Conservation (phyloP, 1,140 invertebrate genomes). For the Bombus picipes region DNA sequence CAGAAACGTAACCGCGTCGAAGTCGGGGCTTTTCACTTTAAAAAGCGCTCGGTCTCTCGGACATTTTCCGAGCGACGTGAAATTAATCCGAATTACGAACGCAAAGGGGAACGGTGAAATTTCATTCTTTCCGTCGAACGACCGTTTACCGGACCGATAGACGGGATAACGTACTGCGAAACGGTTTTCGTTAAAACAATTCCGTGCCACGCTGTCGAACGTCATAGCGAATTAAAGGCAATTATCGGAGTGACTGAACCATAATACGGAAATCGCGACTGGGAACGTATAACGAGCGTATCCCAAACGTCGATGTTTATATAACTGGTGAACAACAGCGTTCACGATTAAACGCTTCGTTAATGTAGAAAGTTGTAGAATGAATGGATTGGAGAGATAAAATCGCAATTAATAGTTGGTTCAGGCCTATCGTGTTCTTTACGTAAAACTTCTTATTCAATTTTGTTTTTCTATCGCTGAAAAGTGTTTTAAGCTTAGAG, state of each 20-base stretch:
- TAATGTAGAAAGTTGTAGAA: background rate
- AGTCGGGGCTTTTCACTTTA: background rate
- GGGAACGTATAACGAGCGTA: background rate
- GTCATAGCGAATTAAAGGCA: constrained; percentile 51
- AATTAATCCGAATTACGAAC: constrained; percentile 27
- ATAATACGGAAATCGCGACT: constrained; percentile 11
- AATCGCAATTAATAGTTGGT: background rate
- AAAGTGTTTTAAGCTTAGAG: too few relatives aligned
- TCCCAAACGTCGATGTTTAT: background rate
- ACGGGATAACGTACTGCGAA: constrained; percentile 14
- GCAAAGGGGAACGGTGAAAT: constrained; percentile 5
- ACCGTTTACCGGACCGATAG: constrained; percentile 8
- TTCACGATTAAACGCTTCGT: background rate
- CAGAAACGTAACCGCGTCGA: background rate
- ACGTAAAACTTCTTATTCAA: background rate
- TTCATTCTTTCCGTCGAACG: background rate
- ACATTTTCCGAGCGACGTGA: constrained; percentile 13
- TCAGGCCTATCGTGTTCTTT: background rate
- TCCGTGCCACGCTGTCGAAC: constrained; percentile 41
- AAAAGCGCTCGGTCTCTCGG: background rate
- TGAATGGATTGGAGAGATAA: background rate
- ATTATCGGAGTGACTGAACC: constrained; percentile 47
- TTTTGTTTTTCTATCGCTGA: background rate
- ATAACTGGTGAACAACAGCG: background rate
- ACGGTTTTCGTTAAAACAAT: constrained; percentile 55